These are phyloP conservation scores for Cloeon dipterum DNA, from an alignment of 2,888 invertebrate genomes.

Conservation along the genomic window DNA sequence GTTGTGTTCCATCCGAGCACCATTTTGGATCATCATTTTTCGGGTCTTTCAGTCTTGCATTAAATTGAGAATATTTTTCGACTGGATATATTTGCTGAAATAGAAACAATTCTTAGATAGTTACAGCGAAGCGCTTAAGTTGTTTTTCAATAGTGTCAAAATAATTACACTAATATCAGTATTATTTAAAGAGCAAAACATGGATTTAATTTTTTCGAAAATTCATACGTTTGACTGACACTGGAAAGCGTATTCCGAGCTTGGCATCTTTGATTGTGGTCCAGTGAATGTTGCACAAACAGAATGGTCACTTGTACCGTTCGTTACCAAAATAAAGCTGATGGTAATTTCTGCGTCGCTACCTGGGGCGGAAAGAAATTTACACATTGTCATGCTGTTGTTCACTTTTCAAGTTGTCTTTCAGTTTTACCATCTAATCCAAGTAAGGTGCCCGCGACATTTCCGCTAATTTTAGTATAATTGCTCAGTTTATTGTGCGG, in stretches of 20 bases:
- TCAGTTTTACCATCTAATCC: not conserved
- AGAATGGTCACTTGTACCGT: constrained; percentile 4
- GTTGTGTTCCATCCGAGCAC: constrained; percentile 7
- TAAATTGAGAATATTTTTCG: too few species aligned
- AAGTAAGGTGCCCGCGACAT: not conserved
- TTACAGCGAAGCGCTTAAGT: too few species aligned
- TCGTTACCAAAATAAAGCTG: not conserved
- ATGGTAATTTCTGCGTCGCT: not conserved
- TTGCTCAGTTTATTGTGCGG: not conserved
- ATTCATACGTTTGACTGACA: too few species aligned
- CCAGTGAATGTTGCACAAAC: constrained; percentile 9
- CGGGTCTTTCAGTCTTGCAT: too few species aligned
- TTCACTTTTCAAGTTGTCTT: not conserved
- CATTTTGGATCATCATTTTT: constrained; percentile 7
- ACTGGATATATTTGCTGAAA: too few species aligned
- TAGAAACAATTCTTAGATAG: too few species aligned
- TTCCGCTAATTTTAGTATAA: not conserved
- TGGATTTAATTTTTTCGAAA: too few species aligned
- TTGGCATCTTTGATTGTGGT: constrained; percentile 7
- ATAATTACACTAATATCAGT: too few species aligned
- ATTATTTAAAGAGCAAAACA: too few species aligned
- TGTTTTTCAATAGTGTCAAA: too few species aligned
- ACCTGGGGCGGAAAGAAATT: not conserved
- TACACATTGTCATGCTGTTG: not conserved
- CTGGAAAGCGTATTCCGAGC: too few species aligned